Evolutionary conservation across 2,888 invertebrate species (phyloP), one percentile per base, ranked within the genome.

Genomic region (Nemurella pictetii): DNA sequence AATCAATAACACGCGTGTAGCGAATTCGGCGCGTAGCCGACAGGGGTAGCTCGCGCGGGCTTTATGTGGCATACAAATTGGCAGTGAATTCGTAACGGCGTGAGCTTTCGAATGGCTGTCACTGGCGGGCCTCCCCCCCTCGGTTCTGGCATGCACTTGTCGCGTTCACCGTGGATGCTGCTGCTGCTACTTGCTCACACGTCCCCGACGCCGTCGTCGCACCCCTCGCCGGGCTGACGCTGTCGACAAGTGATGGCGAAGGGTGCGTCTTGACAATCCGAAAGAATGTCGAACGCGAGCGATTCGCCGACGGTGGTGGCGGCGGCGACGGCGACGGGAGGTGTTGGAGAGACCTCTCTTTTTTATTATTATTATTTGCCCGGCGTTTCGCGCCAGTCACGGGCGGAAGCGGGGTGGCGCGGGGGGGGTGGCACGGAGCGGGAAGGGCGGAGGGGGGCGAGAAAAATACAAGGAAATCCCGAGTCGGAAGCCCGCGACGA

Each of bases 401-500:
- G 82, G 29, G 15, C 20, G 55, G 55, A 30, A 36, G 35, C 36
- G 35, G 15, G 26, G 28, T 25, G 28, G 78, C 15, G 30, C 15
- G 29, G 12, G 28, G 20, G 1, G 78, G 75, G 28, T 15, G 75
- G 74, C 74, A n/a, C 36, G 35, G 15, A 7, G 28, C 26, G 28
- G 78, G 28, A n/a, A 27, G 29, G 12, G 28, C 2, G 1, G 78
- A 26, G 28, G 0, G 75, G 74, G 7, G 74, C 5, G 15, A 77
- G 77, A 77, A 77, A 55, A 32, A 82, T 55, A 12, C 20, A n/a
- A 12, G 55, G 55, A 55, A 55, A 55, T 82, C 28, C 25, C 82
- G 26, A 28, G 26, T 26, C 82, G 82, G 85, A 85, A 85, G 73
- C 35, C 20, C 55, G 5, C 84, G 28, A 84, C 84, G 82, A 77